Evolutionary conservation across 1,140 invertebrate genomes (phyloP).

Genomic region (Papilio polytes): DNA sequence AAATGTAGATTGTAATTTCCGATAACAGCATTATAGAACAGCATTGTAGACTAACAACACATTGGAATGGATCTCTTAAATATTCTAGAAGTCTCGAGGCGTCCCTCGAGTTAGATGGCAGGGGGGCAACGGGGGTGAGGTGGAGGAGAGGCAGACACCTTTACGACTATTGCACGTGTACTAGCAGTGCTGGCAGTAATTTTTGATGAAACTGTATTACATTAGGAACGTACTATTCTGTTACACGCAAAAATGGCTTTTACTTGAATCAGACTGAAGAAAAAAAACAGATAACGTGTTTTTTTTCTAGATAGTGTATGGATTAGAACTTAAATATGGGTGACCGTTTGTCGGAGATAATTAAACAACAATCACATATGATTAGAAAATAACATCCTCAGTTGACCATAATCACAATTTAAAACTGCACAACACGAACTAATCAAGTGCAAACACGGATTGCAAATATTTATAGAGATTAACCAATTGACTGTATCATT

Average conservation of each 20-base stretch:
- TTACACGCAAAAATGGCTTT: conserved; percentile 48
- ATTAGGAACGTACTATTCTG: conserved; percentile 36
- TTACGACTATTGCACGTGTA: conserved; percentile 59
- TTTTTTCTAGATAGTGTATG: neutral
- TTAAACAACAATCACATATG: no score
- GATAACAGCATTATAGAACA: conserved; percentile 8
- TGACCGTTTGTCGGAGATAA: no score
- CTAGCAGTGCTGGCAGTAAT: conserved; percentile 48
- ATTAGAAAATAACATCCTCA: no score
- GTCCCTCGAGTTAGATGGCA: conserved; percentile 14
- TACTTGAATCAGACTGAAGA: conserved; percentile 22
- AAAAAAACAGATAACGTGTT: conserved; percentile 1
- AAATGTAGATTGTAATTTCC: conserved; percentile 13
- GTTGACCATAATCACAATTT: no score
- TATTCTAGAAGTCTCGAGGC: conserved; percentile 48
- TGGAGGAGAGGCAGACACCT: conserved; percentile 49
- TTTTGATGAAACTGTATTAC: conserved; percentile 63
- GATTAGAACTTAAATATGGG: neutral
- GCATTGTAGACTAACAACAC: conserved; percentile 13
- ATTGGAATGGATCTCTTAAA: conserved; percentile 38
- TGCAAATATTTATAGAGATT: no score
- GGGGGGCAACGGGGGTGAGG: conserved; percentile 15
- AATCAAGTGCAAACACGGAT: no score
- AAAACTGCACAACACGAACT: no score
- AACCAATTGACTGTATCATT: no score